Evolutionary conservation across 92 coral and sea anemone species (phyloP).

Genomic region (Micromussa lordhowensis): DNA sequence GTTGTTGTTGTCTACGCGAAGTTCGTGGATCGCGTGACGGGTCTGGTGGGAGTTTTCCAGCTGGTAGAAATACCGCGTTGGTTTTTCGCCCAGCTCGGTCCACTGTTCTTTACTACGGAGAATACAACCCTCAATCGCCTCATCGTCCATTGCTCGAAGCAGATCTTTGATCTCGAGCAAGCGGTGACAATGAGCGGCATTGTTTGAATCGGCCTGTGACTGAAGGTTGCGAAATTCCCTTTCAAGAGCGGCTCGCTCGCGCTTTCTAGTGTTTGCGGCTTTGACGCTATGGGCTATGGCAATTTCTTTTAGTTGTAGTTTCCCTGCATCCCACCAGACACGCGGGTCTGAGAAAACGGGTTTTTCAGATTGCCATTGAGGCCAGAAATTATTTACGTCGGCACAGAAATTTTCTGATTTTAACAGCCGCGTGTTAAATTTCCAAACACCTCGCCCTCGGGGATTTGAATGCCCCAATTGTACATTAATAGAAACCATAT

Average conservation of each 20-base stretch:
- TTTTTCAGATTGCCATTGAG: conserved; percentile 24
- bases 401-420: not conserved
- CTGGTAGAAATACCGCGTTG: conserved; percentile 23
- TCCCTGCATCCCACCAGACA: conserved; percentile 19
- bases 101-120: conserved; percentile 22
- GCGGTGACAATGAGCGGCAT: not conserved
- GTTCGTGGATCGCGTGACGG: not conserved
- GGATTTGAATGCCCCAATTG: not conserved
- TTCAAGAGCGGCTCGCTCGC: not conserved
- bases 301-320: conserved; percentile 2
- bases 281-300: not conserved
- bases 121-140: not conserved
- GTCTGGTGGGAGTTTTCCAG: conserved; percentile 8
- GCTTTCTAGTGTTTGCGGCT: not conserved
- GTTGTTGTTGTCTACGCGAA: not conserved
- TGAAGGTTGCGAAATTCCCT: not conserved
- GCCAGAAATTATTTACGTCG: conserved; percentile 27
- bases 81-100: conserved; percentile 29
- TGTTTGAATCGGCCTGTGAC: not conserved
- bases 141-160: not conserved
- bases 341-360: not conserved
- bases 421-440: conserved; percentile 13
- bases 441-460: conserved; percentile 34
- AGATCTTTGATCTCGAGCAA: conserved; percentile 6
- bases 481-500: not conserved